Percentiles rank a stretch among this genome's conserved stretches.
phyloP scores from a whole-genome alignment of 2,113 vertebrate genomes.

The Henicopernis longicauda region DNA sequence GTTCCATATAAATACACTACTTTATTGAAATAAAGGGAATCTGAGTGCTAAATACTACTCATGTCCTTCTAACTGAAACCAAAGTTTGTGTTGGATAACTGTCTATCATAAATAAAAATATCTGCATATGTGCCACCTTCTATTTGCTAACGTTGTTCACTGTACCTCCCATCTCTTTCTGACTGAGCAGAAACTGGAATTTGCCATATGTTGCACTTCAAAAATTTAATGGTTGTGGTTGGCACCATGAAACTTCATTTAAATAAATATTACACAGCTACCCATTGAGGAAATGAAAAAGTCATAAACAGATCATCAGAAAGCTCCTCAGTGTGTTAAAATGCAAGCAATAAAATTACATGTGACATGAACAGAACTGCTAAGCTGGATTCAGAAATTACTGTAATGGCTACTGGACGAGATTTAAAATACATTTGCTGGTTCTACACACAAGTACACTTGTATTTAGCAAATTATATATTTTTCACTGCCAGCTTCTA shows the following conservation, averaged over 20 bases:
- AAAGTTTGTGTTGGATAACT: background rate
- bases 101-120: background rate
- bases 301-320: constrained; percentile 28
- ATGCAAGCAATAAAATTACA: constrained; percentile 26
- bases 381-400: background rate
- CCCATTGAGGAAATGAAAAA: constrained; percentile 10
- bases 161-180: background rate
- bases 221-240: background rate
- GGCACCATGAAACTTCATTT: constrained; percentile 27
- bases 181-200: background rate
- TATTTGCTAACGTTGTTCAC: background rate
- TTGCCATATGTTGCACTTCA: background rate
- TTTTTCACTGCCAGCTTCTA: background rate
- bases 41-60: background rate
- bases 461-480: background rate
- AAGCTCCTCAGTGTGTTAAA: constrained; percentile 15
- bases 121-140: background rate
- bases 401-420: background rate
- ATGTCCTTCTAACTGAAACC: background rate
- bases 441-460: background rate
- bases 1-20: background rate
- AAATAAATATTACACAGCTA: constrained; percentile 29
- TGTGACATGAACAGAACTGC: constrained; percentile 17
- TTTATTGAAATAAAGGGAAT: background rate
- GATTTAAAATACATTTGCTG: constrained; percentile 19